phyloP scores from a whole-genome alignment of 2,113 vertebrate genomes.

The Grallaria varia region DNA sequence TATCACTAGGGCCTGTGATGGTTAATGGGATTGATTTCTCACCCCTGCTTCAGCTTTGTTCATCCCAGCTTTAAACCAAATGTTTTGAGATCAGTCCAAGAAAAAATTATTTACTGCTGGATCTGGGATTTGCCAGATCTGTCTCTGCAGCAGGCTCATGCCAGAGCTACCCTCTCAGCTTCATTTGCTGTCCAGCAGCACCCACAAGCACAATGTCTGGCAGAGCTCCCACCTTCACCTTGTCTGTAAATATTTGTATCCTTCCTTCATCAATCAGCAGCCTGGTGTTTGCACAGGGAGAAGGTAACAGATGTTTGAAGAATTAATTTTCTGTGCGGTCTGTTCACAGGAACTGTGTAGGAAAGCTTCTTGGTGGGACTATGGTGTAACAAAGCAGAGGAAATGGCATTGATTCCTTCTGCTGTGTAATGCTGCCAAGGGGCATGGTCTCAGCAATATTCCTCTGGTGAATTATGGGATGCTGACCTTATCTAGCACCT shows the following conservation, averaged over 20 bases:
- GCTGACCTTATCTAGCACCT: neutral
- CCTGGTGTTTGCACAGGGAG: slow-evolving; percentile 25
- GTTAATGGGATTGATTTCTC: neutral
- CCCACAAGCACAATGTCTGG: neutral
- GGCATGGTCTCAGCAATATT: neutral
- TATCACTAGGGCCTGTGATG: neutral
- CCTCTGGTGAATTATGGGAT: neutral
- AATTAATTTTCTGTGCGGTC: neutral
- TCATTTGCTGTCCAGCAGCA: neutral
- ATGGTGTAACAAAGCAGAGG: neutral
- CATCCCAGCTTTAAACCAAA: neutral
- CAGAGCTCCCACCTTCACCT: neutral
- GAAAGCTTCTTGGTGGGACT: neutral
- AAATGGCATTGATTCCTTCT: neutral
- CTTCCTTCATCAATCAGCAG: neutral
- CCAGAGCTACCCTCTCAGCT: neutral
- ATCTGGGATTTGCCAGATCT: neutral
- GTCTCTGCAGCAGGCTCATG: neutral
- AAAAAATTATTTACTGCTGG: neutral
- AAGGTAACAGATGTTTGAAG: neutral
- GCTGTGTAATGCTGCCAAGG: neutral
- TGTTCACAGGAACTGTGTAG: rapidly evolving
- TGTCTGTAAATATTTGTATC: slow-evolving; percentile 63
- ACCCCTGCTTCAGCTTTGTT: neutral
- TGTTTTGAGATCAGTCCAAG: neutral